phyloP scores from a whole-genome alignment of 2,888 invertebrate species.

The Gymnocheta viridis region DNA sequence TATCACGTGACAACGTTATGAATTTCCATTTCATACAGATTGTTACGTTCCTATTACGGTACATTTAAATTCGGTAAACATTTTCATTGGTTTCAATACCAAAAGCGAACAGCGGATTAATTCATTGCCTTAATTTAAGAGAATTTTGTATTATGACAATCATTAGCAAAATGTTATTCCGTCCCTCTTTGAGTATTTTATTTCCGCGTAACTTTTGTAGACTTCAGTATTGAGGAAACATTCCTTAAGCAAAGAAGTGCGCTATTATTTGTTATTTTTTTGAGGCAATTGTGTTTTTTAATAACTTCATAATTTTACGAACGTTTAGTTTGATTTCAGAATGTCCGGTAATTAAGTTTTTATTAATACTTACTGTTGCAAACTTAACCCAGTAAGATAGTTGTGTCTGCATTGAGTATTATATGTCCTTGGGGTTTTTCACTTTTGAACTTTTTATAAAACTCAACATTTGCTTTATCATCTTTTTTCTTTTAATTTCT shows the following conservation, averaged over 20 bases:
- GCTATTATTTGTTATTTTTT: background rate
- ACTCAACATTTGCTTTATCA: background rate
- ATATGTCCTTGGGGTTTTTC: background rate
- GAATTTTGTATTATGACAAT: no score
- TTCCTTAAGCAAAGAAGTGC: background rate
- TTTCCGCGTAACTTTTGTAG: background rate
- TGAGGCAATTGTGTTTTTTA: background rate
- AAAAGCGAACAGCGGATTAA: no score
- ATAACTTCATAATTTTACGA: background rate
- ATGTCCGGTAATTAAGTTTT: conserved; percentile 12
- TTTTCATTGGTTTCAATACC: no score
- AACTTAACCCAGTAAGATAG: background rate
- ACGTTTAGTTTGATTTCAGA: background rate
- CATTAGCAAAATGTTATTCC: background rate
- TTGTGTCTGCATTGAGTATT: background rate
- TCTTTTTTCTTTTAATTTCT: conserved; percentile 34
- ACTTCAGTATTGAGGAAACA: background rate
- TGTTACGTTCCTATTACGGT: no score
- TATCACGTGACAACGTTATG: no score
- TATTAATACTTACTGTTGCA: background rate
- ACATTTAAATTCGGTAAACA: no score
- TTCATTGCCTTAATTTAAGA: background rate
- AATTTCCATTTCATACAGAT: no score
- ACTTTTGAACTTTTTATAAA: background rate
- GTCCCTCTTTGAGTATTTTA: background rate